Conservation (phyloP, 2,888 invertebrate species). For the Venustoraphidia nigricollis region DNA sequence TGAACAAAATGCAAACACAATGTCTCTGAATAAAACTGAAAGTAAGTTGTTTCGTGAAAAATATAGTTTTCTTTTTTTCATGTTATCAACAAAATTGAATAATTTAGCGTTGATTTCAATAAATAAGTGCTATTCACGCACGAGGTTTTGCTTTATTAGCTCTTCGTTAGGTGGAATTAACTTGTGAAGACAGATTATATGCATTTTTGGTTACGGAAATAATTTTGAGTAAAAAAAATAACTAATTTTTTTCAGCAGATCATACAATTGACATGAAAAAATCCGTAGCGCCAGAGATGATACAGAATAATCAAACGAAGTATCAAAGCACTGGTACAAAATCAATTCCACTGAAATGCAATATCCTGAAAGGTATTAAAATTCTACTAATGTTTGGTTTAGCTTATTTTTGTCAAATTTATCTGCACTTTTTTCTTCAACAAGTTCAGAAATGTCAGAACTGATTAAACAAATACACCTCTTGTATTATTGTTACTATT, state of each 20-base stretch:
- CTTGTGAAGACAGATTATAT: no score
- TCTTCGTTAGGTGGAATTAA: no score
- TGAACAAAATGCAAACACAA: constrained; percentile 37
- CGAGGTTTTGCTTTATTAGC: no score
- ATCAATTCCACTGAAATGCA: constrained; percentile 82
- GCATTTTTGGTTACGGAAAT: no score
- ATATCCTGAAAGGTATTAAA: constrained; percentile 71
- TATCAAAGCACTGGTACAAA: constrained; percentile 45
- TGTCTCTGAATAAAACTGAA: constrained; percentile 31
- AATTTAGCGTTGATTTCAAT: no score
- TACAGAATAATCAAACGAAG: constrained; percentile 56
- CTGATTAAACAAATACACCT: constrained; percentile 9
- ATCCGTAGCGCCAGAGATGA: constrained; percentile 25
- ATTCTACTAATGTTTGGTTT: constrained; percentile 4
- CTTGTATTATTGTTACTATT: no score
- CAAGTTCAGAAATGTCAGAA: constrained; percentile 36
- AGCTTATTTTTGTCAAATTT: constrained; percentile 27
- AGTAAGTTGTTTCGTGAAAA: constrained; percentile 15
- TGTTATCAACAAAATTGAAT: no score
- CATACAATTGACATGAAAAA: constrained; percentile 1
- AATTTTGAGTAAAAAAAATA: no score
- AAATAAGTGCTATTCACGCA: no score
- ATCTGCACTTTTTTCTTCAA: constrained; percentile 23
- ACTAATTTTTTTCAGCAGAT: neutral
- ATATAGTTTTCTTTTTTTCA: no score